phyloP scores from a whole-genome alignment of 2,113 vertebrate genomes.

The Oxyura jamaicensis region DNA sequence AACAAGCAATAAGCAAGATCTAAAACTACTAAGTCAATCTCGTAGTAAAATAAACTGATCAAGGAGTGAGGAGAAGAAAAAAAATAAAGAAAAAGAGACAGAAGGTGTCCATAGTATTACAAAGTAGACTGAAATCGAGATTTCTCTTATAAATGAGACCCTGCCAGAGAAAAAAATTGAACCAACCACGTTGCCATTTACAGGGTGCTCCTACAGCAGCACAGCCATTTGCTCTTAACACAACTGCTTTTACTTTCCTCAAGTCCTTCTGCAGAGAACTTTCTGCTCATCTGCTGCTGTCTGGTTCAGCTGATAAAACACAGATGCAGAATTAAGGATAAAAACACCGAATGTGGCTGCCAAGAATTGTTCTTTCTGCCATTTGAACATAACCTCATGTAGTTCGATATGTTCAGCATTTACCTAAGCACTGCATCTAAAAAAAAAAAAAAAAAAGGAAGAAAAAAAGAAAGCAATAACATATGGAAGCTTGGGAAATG shows the following conservation, averaged over 20 bases:
- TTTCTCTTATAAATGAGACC: background rate
- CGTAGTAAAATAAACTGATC: background rate
- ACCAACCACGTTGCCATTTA: slow-evolving; percentile 15
- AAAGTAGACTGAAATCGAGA: background rate
- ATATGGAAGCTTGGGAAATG: slow-evolving; percentile 62
- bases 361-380: slow-evolving; percentile 68
- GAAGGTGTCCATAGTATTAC: background rate
- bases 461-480: background rate
- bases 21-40: background rate
- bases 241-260: slow-evolving; percentile 40
- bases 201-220: background rate
- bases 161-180: background rate
- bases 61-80: background rate
- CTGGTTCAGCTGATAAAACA: slow-evolving; percentile 76
- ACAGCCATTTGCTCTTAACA: slow-evolving; percentile 17
- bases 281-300: slow-evolving; percentile 69
- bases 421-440: slow-evolving; percentile 40
- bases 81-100: background rate
- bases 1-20: slow-evolving; percentile 22
- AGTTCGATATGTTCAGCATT: slow-evolving; percentile 57
- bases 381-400: slow-evolving; percentile 58
- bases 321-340: slow-evolving; percentile 73
- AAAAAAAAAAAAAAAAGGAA: background rate
- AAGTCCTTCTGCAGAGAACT: slow-evolving; percentile 51
- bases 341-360: slow-evolving; percentile 65